Base-by-base conservation (phyloP, 2,797 vertebrate species). In the Aplochiton taeniatus region DNA sequence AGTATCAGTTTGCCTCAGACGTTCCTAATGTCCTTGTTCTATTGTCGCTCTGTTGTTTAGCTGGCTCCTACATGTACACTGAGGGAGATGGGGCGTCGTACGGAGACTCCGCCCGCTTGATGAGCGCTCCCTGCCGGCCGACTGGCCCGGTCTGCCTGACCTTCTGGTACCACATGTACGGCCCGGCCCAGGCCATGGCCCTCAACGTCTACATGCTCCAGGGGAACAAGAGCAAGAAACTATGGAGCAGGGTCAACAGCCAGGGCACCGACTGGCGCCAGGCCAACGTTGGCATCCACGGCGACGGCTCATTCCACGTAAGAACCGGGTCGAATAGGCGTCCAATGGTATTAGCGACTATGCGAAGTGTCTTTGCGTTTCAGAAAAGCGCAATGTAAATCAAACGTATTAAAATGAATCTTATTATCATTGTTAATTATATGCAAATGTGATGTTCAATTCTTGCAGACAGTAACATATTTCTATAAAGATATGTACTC, bases 141-240 rank as follows among this genome's bases (percentile, higher is more conserved):
- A 46, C 65, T 13, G 90, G 90, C 58, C 79, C 83, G 0, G 72
- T 91, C 68, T 95, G 94, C 79, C 81, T 95, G 73, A 64, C 79
- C 46, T 94, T 95, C 84, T 94, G 93, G 93, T 94, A 94, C 76
- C 87, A 94, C 74, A 92, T 95, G 91, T 89, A 91, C 0, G 94
- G 94, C 12, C 70, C 62, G 5, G 86, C 87, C 11, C 4, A 9
- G 1, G 75, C 81, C 8, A 93, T 93, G 91, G 77, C 80, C 4
- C 85, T 95, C 49, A 86, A 83, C 1, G 62, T 94, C 31, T 92
- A 93, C 17, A 44, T 83, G 74, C 49, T 63, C 8, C 64, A 85
- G 70, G 58, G 5, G 2, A 72, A 63, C 4, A 68, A 1, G 5
- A 51, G 11, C 0, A 65, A 54, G 16, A 83, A 78, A 61, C 6